These are phyloP conservation scores for Coronaproctus castanopsis DNA, from an alignment of 2,888 invertebrate species.

Conservation along the genomic window DNA sequence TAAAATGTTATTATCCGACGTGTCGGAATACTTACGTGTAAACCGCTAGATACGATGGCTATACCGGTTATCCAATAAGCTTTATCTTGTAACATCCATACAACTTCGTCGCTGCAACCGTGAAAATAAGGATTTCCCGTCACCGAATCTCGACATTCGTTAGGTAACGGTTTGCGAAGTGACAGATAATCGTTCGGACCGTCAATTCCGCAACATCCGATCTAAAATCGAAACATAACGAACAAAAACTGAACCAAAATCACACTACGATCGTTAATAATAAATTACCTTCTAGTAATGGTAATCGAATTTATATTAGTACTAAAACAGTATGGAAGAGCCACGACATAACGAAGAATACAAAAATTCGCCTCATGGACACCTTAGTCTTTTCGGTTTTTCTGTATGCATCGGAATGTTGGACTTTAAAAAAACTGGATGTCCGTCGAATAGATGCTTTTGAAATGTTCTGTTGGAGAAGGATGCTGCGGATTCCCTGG, in stretches of 20 bases:
- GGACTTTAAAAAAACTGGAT: no score
- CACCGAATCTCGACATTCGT: constrained; percentile 65
- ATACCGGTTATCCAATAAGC: constrained; percentile 65
- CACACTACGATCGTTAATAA: background rate
- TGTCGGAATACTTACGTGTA: constrained; percentile 50
- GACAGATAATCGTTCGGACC: constrained; percentile 64
- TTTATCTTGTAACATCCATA: constrained; percentile 70
- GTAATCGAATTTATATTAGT: no score
- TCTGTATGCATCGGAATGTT: no score
- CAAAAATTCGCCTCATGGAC: no score
- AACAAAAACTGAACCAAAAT: background rate
- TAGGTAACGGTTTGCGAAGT: constrained; percentile 55
- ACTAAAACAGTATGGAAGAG: no score
- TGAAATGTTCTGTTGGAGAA: no score
- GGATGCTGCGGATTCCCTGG: no score
- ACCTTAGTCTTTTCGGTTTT: no score
- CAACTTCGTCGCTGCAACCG: constrained; percentile 69
- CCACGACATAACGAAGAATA: no score
- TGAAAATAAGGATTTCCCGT: constrained; percentile 75
- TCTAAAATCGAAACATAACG: constrained; percentile 29
- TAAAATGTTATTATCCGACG: no score
- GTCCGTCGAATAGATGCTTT: no score
- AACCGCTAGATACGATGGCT: constrained; percentile 50
- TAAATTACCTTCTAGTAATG: background rate
- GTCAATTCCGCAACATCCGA: constrained; percentile 76